Evolutionary conservation across 2,888 invertebrate species (phyloP), one percentile per base, ranked within the genome.

Genomic region (Sarcophaga caerulescens): DNA sequence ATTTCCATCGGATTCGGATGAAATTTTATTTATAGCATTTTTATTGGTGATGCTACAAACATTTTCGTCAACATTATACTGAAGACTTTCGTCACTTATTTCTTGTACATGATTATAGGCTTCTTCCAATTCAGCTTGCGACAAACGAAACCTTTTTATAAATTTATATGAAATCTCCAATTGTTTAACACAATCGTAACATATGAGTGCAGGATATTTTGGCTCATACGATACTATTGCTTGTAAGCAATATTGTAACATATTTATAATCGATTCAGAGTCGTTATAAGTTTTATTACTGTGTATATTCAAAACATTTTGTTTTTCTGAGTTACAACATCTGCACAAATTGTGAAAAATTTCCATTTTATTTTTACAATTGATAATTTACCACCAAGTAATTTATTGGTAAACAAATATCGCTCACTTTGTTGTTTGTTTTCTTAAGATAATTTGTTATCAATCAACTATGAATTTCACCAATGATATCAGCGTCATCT

Each of bases 191-290:
- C 92, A 92, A 4, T 89, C 87, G 17, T 90, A 90, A 47, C 92
- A 92, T 47, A 92, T 91, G 60, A 89, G 87, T 52, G 90, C 89
- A 0, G 92, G 92, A 76, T 91, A 90, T 52, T 89, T 87, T 23
- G 90, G 89, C 10, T 87, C 78, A 17, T 82, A 14, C 14, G 47
- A 14, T 47, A 47, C 14, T 3, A 14, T 14, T 11, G 14, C 14
- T 14, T 47, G 47, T 47, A 47, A 47, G 8, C 47, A 47, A 14
- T 14, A 47, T 47, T 47, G 47, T 14, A 47, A 14, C 47, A 47
- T 47, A 11, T 47, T 14, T 47, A 14, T 47, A 47, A 47, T 14
- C 3, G 47, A 14, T 47, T 11, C 14, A 47, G 14, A 14, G 12
- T 47, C 4, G 8, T 47, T 47, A 14, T 10, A 47, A 6, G 47